Conservation (phyloP, 2,113 vertebrate species). For the Cololabis saira region DNA sequence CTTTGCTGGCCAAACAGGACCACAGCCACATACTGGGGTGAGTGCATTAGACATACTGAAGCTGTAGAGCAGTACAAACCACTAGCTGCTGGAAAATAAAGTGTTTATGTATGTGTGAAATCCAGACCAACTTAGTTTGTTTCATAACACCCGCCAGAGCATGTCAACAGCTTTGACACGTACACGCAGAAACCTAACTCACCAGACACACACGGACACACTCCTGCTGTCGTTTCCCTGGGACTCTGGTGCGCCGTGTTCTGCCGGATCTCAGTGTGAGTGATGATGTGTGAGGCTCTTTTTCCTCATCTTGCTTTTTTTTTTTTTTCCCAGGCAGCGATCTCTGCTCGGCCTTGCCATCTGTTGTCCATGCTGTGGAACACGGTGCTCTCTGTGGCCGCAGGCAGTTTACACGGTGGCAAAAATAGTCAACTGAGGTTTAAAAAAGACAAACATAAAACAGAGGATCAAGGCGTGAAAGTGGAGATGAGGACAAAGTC, state of each 20-base stretch:
- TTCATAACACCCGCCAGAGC: conserved; percentile 51
- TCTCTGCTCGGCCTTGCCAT: conserved; percentile 65
- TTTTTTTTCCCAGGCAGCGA: conserved; percentile 48
- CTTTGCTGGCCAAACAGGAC: conserved; percentile 12
- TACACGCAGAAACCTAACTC: conserved; percentile 42
- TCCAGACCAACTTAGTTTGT: conserved; percentile 31
- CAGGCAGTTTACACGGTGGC: conserved; percentile 51
- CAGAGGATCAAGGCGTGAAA: background rate
- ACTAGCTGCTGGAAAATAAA: conserved; percentile 1
- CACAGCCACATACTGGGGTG: conserved; percentile 23
- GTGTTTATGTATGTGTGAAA: conserved; percentile 20
- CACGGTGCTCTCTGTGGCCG: conserved; percentile 65
- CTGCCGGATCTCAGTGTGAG: conserved; percentile 57
- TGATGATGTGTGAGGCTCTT: conserved; percentile 39
- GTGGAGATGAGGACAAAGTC: background rate
- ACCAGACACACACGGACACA: conserved; percentile 31
- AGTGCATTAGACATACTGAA: conserved; percentile 55
- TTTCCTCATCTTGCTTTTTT: background rate
- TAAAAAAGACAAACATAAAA: background rate
- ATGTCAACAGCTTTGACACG: conserved; percentile 59
- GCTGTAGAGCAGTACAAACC: conserved; percentile 21
- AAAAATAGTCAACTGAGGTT: conserved; percentile 58
- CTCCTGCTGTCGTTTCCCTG: conserved; percentile 26
- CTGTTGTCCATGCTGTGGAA: conserved; percentile 73
- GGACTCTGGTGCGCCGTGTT: conserved; percentile 51